phyloP scores from a whole-genome alignment of 2,888 invertebrate genomes.

The Panorpa germanica region DNA sequence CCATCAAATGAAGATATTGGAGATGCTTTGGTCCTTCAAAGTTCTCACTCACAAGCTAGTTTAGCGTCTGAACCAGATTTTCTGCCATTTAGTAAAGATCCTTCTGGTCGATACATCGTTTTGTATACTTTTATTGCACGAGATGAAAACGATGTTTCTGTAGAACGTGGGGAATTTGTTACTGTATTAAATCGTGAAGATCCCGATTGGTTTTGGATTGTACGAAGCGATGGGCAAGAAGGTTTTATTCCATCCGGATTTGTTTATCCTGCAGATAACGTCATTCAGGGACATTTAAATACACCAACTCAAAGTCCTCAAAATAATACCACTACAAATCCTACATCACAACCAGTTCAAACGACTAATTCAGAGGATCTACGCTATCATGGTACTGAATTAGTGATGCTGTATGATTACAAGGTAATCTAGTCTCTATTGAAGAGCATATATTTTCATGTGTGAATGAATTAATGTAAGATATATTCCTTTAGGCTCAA shows the following conservation, averaged over 20 bases:
- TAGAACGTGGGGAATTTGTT: slow-evolving; percentile 88
- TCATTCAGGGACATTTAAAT: slow-evolving; percentile 32
- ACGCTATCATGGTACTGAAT: slow-evolving; percentile 71
- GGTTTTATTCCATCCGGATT: slow-evolving; percentile 92
- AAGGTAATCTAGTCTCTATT: slow-evolving; percentile 32
- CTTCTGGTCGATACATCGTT: slow-evolving; percentile 79
- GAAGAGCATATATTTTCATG: background rate
- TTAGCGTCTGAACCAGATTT: slow-evolving; percentile 37
- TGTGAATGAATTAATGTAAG: background rate
- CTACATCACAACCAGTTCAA: slow-evolving; percentile 5
- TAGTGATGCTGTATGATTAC: slow-evolving; percentile 90
- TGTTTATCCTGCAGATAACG: slow-evolving; percentile 77
- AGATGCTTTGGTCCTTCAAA: too few species aligned
- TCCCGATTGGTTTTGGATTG: slow-evolving; percentile 94
- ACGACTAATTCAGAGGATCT: too few species aligned
- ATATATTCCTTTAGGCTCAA: slow-evolving; percentile 40
- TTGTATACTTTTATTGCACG: slow-evolving; percentile 83
- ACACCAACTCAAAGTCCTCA: slow-evolving; percentile 14
- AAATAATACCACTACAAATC: slow-evolving; percentile 13
- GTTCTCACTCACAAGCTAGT: slow-evolving; percentile 25
- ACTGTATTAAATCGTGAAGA: slow-evolving; percentile 90
- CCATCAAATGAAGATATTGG: slow-evolving; percentile 11
- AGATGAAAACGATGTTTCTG: slow-evolving; percentile 87
- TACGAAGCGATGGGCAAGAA: slow-evolving; percentile 79
- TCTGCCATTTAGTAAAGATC: slow-evolving; percentile 57